Evolutionary conservation across 2,797 vertebrate species (phyloP).

Genomic region (Linurgus olivaceus): DNA sequence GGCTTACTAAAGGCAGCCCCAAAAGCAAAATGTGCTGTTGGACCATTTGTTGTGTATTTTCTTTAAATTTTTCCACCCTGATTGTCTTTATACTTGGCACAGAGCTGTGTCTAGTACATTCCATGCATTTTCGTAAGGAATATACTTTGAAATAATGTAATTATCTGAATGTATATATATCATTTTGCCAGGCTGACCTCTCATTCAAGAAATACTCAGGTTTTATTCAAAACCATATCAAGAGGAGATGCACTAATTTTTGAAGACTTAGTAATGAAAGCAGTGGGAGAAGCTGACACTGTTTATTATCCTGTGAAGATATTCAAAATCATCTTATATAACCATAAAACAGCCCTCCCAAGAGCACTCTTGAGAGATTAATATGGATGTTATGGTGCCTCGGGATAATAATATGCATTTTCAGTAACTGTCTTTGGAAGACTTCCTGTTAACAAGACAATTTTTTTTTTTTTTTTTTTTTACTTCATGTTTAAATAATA

Average conservation of each 20-base stretch:
- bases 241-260: neutral
- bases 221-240: neutral
- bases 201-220: neutral
- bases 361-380: conserved; percentile 1
- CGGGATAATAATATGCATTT: neutral
- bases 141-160: neutral
- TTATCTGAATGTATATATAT: neutral
- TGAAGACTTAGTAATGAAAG: neutral
- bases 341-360: neutral
- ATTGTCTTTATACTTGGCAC: neutral
- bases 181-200: neutral
- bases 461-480: neutral
- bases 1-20: neutral
- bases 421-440: neutral
- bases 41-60: neutral
- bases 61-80: neutral
- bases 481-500: conserved; percentile 5
- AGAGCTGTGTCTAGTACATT: neutral
- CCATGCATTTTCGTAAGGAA: neutral
- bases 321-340: conserved; percentile 31
- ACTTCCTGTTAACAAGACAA: conserved; percentile 1
- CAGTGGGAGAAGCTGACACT: neutral
- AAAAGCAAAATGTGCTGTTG: neutral
- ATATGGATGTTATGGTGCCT: conserved; percentile 19
- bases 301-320: conserved; percentile 6